Evolutionary conservation across 1,140 invertebrate species (phyloP), one percentile per base, ranked within the genome.

Genomic region (Argopecten irradians): DNA sequence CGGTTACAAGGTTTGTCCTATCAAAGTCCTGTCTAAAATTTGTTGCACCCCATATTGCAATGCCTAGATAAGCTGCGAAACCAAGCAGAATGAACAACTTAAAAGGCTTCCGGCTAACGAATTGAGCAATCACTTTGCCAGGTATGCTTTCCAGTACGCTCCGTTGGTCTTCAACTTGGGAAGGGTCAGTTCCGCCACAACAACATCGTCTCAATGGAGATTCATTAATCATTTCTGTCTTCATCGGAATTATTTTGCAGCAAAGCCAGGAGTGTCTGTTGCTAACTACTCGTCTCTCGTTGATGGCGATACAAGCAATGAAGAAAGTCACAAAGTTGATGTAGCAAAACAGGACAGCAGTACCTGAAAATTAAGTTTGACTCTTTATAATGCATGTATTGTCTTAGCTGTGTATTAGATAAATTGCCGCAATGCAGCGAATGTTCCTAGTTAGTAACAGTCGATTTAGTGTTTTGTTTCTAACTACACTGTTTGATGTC

Each of bases 291-390:
- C 97, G 97, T 94, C 98, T 98, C 22, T 98, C 98, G 85, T 98
- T 97, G 86, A 99, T 96, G 0, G 98, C 98, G 89, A 99, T 97
- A 94, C 98, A 98, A 19, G 97, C 98, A 8, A 98, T 97, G 95
- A 99, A 99, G 96, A 99, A 98, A 8, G 98, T 99, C 86, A 99
- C 96, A 95, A 99, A 98, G 97, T 98, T 99, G 1, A 99, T 93
- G 95, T 99, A 99, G 1, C 98, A 99, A 92, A 99, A 98, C 82
- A 97, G 96, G 3, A 99, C 98, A 0, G 98, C 98, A 41, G 98
- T 97, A 93, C 98, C 98, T 98, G 95, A 89, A 92, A n/a, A n/a
- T n/a, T n/a, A n/a, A n/a, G n/a, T n/a, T n/a, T n/a, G n/a, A n/a
- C n/a, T n/a, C n/a, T n/a, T n/a, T n/a, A n/a, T n/a, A n/a, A n/a